A percentile compares a stretch with the other conserved stretches of the same genome.
Evolutionary conservation across 2,797 vertebrate genomes (phyloP).

Genomic region (Epinephelus coioides): DNA sequence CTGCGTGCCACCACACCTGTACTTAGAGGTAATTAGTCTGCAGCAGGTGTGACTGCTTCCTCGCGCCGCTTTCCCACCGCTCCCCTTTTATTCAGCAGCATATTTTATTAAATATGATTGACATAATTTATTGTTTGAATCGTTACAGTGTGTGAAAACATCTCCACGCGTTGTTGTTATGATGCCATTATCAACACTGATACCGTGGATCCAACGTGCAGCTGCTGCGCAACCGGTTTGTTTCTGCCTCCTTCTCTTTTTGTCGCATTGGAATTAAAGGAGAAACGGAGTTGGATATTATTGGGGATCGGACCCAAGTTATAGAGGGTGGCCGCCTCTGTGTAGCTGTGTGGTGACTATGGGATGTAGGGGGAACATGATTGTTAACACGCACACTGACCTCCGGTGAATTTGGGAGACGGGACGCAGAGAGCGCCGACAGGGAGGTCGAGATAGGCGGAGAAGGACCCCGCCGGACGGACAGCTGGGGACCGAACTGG

Average conservation of each 20-base stretch:
- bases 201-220: constrained; percentile 19
- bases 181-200: not conserved
- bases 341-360: not conserved
- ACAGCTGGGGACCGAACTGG: constrained; percentile 31
- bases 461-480: constrained; percentile 17
- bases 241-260: constrained; percentile 55
- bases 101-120: not conserved
- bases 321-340: constrained; percentile 4
- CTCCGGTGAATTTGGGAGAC: constrained; percentile 24
- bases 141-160: not conserved
- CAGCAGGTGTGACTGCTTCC: constrained; percentile 21
- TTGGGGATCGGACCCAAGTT: constrained; percentile 10
- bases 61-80: not conserved
- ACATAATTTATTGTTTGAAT: not conserved
- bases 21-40: constrained; percentile 45
- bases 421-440: constrained; percentile 16
- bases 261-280: constrained; percentile 80
- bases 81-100: not conserved
- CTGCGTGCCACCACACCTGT: constrained; percentile 65
- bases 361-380: constrained; percentile 2
- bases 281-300: constrained; percentile 47
- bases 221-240: constrained; percentile 62
- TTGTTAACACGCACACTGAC: not conserved
- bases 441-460: constrained; percentile 19
- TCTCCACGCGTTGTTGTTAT: not conserved